Evolutionary conservation across 2,113 vertebrate species (phyloP).

Genomic region (Festucalex cinctus): DNA sequence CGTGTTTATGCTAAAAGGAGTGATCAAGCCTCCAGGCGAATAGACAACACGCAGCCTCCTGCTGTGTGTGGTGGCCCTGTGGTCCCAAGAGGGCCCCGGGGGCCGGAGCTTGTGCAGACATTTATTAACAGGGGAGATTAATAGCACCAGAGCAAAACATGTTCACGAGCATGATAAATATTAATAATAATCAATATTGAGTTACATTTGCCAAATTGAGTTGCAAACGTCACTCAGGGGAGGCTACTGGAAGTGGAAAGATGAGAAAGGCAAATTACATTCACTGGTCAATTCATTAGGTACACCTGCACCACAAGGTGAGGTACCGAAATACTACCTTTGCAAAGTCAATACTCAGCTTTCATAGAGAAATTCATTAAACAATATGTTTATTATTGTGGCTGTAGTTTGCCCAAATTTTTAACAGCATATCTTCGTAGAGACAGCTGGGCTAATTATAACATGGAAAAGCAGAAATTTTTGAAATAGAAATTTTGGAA

Average conservation of each 20-base stretch:
- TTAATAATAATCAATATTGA: constrained; percentile 91
- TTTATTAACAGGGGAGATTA: constrained; percentile 87
- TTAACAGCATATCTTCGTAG: neutral
- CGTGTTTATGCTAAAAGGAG: constrained; percentile 3
- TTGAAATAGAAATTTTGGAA: neutral
- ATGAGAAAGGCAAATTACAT: constrained; percentile 4
- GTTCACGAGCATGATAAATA: constrained; percentile 86
- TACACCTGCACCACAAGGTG: neutral
- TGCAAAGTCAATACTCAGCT: neutral
- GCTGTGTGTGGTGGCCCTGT: constrained; percentile 69
- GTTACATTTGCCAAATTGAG: constrained; percentile 79
- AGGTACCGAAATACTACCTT: neutral
- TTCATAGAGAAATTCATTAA: neutral
- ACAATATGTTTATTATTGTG: neutral
- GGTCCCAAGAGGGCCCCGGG: constrained; percentile 70
- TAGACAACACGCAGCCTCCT: constrained; percentile 55
- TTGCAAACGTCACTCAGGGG: constrained; percentile 73
- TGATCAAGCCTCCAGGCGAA: constrained; percentile 50
- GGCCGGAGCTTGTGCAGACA: constrained; percentile 67
- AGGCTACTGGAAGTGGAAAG: constrained; percentile 3
- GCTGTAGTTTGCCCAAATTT: no score
- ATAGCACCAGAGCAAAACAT: constrained; percentile 79
- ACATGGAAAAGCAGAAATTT: neutral
- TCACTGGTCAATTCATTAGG: neutral
- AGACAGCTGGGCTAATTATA: neutral